Conservation (phyloP, 2,888 invertebrate species). For the Polietes domitor region DNA sequence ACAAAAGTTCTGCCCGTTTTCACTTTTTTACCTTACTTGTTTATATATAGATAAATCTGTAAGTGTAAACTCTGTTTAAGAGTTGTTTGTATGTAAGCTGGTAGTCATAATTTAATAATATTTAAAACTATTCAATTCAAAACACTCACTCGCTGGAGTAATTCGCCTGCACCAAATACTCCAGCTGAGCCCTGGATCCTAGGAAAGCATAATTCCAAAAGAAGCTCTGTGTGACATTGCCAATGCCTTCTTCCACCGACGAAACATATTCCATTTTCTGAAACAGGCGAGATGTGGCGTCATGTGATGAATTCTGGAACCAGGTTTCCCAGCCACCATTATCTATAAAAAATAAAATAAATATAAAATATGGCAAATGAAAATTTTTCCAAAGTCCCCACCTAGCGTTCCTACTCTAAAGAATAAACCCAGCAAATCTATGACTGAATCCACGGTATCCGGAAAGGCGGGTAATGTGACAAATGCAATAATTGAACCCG, state of each 20-base stretch:
- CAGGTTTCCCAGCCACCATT: constrained; percentile 89
- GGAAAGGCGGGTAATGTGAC: constrained; percentile 90
- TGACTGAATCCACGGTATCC: constrained; percentile 86
- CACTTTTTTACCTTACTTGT: too few relatives aligned
- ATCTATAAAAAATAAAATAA: constrained; percentile 81
- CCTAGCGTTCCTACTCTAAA: constrained; percentile 88
- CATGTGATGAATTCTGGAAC: constrained; percentile 87
- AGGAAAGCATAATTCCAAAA: constrained; percentile 91
- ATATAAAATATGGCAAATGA: not conserved
- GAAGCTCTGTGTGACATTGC: constrained; percentile 88
- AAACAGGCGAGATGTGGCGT: constrained; percentile 83
- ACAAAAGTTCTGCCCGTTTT: too few relatives aligned
- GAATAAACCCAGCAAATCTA: constrained; percentile 85
- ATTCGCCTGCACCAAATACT: constrained; percentile 88
- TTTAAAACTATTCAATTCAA: not conserved
- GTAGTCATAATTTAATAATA: too few relatives aligned
- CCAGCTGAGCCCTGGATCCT: constrained; percentile 87
- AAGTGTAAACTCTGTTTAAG: too few relatives aligned
- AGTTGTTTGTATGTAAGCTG: too few relatives aligned
- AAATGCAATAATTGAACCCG: constrained; percentile 92
- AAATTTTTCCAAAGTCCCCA: constrained; percentile 73
- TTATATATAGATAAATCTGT: too few relatives aligned
- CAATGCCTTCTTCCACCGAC: constrained; percentile 85
- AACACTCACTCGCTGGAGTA: constrained; percentile 84
- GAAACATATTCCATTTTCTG: constrained; percentile 86